Evolutionary conservation across 2,888 invertebrate species (phyloP).

Genomic region (Morpho deidamia): DNA sequence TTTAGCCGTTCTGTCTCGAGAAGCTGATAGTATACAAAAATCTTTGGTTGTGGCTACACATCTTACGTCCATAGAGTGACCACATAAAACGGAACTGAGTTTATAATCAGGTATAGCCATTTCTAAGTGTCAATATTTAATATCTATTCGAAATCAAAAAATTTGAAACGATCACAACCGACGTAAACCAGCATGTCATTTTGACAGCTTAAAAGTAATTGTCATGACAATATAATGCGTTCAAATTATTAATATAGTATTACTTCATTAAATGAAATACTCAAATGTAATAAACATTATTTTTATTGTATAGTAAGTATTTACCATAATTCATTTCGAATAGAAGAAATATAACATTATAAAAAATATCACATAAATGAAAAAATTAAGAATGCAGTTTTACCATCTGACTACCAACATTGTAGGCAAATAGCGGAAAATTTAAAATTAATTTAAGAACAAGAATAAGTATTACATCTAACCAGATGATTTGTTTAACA

Average conservation of each 20-base stretch:
- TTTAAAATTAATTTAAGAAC: not conserved
- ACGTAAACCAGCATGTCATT: constrained; percentile 9
- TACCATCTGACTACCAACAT: constrained; percentile 1
- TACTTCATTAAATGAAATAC: no score
- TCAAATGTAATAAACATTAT: no score
- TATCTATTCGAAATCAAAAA: constrained; percentile 29
- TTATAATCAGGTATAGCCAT: constrained; percentile 82
- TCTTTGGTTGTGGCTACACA: constrained; percentile 82
- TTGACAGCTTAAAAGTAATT: constrained; percentile 29
- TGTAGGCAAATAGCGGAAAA: constrained; percentile 1
- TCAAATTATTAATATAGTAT: not conserved
- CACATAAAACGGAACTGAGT: constrained; percentile 86
- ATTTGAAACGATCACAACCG: constrained; percentile 41
- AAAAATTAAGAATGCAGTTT: constrained; percentile 1
- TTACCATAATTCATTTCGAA: no score
- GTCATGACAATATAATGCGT: constrained; percentile 10
- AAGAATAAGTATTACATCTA: not conserved
- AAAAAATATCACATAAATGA: no score
- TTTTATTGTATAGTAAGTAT: no score
- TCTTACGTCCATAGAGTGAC: constrained; percentile 92
- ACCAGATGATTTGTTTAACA: not conserved
- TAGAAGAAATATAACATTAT: no score
- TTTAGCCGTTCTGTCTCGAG: constrained; percentile 92
- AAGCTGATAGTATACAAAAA: constrained; percentile 89
- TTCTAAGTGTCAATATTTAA: constrained; percentile 17